These are phyloP conservation scores for Cryptus viduatorius DNA, from an alignment of 2,888 invertebrate species.

Conservation along the genomic window DNA sequence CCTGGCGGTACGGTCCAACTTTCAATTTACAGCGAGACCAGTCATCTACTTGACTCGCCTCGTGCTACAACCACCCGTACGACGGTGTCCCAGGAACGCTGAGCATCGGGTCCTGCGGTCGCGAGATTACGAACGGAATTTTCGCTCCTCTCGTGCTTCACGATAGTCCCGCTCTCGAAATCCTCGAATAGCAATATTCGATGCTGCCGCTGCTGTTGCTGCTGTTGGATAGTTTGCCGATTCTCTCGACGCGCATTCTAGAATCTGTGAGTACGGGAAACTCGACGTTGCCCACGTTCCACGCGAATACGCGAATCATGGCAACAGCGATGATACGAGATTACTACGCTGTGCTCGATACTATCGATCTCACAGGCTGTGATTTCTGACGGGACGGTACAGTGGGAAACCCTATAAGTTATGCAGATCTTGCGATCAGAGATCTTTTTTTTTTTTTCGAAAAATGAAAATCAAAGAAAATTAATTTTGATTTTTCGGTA, in stretches of 20 bases:
- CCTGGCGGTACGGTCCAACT: conserved; percentile 23
- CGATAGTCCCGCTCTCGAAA: conserved; percentile 19
- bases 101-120: conserved; percentile 36
- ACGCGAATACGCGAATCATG: not conserved
- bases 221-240: conserved; percentile 25
- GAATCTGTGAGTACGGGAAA: conserved; percentile 10
- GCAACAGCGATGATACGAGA: not conserved
- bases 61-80: not conserved
- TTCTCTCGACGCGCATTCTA: conserved; percentile 36
- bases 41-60: conserved; percentile 14
- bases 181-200: conserved; percentile 41
- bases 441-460: not conserved
- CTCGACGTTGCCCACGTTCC: conserved; percentile 24
- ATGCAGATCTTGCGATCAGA: no score
- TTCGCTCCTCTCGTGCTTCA: conserved; percentile 27
- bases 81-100: conserved; percentile 22
- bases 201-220: not conserved
- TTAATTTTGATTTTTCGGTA: no score
- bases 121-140: conserved; percentile 57
- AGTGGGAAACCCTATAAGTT: no score
- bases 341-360: not conserved
- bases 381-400: conserved; percentile 8
- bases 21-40: conserved; percentile 44
- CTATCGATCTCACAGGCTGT: conserved; percentile 20
- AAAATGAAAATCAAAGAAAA: not conserved